Evolutionary conservation across 1,140 invertebrate genomes (phyloP).

Genomic region (Nylanderia fulva): DNA sequence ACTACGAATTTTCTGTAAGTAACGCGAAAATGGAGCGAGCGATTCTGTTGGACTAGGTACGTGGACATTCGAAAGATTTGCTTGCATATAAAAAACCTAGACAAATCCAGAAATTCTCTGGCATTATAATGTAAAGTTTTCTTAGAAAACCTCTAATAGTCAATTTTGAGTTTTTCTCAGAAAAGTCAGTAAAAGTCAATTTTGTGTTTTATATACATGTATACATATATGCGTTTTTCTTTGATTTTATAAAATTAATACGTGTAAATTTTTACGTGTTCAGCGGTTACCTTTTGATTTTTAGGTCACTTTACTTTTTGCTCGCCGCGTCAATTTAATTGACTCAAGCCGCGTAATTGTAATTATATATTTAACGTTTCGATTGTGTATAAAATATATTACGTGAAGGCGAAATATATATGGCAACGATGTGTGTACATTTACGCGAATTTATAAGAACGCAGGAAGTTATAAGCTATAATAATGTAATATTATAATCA

Average conservation of each 20-base stretch:
- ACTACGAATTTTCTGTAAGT: slow-evolving; percentile 50
- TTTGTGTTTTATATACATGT: background rate
- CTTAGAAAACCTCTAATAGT: background rate
- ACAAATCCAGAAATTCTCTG: background rate
- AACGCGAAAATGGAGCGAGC: slow-evolving; percentile 31
- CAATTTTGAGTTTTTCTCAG: slow-evolving; percentile 3
- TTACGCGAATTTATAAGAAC: slow-evolving; percentile 63
- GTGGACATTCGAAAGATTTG: slow-evolving; percentile 10
- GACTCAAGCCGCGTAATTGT: slow-evolving; percentile 48
- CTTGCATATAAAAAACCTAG: background rate
- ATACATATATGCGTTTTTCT: background rate
- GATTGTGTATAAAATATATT: slow-evolving; percentile 68
- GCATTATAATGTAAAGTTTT: background rate
- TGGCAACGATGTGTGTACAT: slow-evolving; percentile 77
- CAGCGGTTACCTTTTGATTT: background rate
- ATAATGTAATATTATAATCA: slow-evolving; percentile 73
- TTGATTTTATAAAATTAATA: background rate
- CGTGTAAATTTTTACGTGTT: background rate
- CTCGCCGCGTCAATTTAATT: slow-evolving; percentile 47
- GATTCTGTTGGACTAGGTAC: slow-evolving; percentile 30
- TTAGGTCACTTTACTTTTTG: background rate
- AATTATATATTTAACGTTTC: slow-evolving; percentile 66
- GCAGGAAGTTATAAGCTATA: slow-evolving; percentile 68
- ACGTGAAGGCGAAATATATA: background rate
- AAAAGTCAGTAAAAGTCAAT: background rate